These are phyloP conservation scores for Xestia ashworthii DNA, from an alignment of 2,888 invertebrate genomes.

Conservation along the genomic window DNA sequence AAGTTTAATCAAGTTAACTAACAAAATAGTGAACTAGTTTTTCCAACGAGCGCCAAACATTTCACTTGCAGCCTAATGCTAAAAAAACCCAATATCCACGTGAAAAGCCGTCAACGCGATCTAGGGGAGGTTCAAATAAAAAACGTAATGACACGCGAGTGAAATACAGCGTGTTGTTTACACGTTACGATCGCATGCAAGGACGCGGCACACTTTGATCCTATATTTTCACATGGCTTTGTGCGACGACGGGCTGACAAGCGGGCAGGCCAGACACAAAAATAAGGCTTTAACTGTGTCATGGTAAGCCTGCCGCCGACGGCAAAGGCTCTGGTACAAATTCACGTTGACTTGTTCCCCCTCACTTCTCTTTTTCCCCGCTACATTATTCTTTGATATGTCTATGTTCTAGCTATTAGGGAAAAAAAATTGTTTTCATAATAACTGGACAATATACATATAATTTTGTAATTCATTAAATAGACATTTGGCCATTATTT, in stretches of 20 bases:
- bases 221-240: conserved; percentile 90
- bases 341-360: conserved; percentile 86
- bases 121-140: conserved; percentile 56
- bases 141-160: conserved; percentile 74
- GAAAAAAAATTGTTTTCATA: conserved; percentile 14
- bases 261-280: conserved; percentile 89
- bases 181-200: conserved; percentile 79
- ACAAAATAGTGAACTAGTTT: not conserved
- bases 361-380: conserved; percentile 75
- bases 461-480: not conserved
- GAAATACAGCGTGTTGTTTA: conserved; percentile 77
- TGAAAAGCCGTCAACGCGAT: conserved; percentile 64
- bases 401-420: conserved; percentile 53
- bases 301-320: conserved; percentile 90
- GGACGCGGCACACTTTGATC: conserved; percentile 87
- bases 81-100: conserved; percentile 56
- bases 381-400: conserved; percentile 76
- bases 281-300: conserved; percentile 90
- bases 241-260: conserved; percentile 89
- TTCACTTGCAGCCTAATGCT: conserved; percentile 20
- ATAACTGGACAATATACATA: conserved; percentile 3
- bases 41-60: conserved; percentile 5
- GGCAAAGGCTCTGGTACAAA: conserved; percentile 89
- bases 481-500: not conserved
- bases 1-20: conserved; percentile 5